Conservation (phyloP, 2,888 invertebrate genomes). For the Crioceris asparagi region DNA sequence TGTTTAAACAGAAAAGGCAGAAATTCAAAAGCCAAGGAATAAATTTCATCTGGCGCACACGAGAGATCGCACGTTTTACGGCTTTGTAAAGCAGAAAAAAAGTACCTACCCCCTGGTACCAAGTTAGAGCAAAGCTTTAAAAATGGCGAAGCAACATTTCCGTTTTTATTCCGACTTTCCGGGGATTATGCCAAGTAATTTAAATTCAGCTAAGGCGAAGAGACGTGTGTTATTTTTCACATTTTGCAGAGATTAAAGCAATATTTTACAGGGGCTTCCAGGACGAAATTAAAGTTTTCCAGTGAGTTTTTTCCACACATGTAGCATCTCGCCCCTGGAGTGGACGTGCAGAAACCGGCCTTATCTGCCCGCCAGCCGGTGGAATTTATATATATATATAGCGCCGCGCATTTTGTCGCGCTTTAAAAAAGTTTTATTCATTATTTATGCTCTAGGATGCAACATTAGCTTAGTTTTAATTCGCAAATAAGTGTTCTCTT, state of each 20-base stretch:
- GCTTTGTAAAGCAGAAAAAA: too few relatives aligned
- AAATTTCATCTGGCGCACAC: too few relatives aligned
- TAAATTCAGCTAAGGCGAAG: slow-evolving; percentile 39
- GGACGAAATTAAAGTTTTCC: slow-evolving; percentile 38
- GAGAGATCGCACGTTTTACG: too few relatives aligned
- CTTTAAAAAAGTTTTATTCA: slow-evolving; percentile 30
- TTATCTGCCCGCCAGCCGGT: slow-evolving; percentile 29
- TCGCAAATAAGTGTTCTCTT: slow-evolving; percentile 21
- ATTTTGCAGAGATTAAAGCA: slow-evolving; percentile 39
- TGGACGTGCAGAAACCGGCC: slow-evolving; percentile 36
- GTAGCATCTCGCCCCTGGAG: slow-evolving; percentile 6
- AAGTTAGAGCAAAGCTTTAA: slow-evolving; percentile 1
- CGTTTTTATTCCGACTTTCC: slow-evolving; percentile 33
- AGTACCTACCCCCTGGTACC: too few relatives aligned
- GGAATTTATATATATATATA: slow-evolving; percentile 23
- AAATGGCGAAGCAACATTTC: slow-evolving; percentile 11
- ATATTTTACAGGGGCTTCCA: slow-evolving; percentile 35
- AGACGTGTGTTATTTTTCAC: slow-evolving; percentile 29
- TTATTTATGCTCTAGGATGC: slow-evolving; percentile 27
- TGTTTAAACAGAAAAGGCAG: too few relatives aligned
- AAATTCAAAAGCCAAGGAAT: too few relatives aligned
- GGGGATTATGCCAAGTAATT: slow-evolving; percentile 37
- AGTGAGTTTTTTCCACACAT: slow-evolving; percentile 24
- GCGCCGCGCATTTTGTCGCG: slow-evolving; percentile 33
- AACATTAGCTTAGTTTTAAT: slow-evolving; percentile 23